These are phyloP conservation scores for Leptinotarsa defecta DNA, from an alignment of 1,140 invertebrate genomes.

Conservation along the genomic window DNA sequence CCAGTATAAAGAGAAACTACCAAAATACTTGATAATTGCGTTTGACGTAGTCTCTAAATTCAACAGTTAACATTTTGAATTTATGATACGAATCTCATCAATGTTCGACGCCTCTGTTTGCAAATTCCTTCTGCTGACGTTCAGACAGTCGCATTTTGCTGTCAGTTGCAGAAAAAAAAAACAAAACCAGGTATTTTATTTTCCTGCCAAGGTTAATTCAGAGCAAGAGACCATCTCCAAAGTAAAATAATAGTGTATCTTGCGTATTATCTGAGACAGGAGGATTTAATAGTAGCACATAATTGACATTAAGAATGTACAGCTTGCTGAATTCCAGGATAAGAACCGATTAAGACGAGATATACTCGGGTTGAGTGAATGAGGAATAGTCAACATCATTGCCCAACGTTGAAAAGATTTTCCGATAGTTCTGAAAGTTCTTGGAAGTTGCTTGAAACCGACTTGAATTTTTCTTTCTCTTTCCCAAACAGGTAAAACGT, in stretches of 20 bases:
- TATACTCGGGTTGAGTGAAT: conserved; percentile 20
- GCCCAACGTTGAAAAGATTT: neutral
- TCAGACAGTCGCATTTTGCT: conserved; percentile 53
- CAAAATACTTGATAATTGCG: too few species aligned
- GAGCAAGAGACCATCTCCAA: conserved; percentile 47
- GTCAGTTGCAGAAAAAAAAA: conserved; percentile 47
- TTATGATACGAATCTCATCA: too few species aligned
- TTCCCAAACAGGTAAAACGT: too few species aligned
- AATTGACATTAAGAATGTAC: conserved; percentile 43
- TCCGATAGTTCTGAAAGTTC: neutral
- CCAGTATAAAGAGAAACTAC: too few species aligned
- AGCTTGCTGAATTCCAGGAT: conserved; percentile 21
- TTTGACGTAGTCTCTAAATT: too few species aligned
- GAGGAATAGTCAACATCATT: neutral
- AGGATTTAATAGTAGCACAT: conserved; percentile 51
- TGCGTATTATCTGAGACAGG: conserved; percentile 48
- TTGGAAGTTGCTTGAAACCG: too few species aligned
- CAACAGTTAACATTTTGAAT: too few species aligned
- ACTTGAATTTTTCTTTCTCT: too few species aligned
- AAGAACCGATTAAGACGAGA: conserved; percentile 15
- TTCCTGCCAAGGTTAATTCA: conserved; percentile 54
- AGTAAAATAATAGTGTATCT: conserved; percentile 51
- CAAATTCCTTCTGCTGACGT: conserved; percentile 31
- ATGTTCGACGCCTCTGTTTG: conserved; percentile 32
- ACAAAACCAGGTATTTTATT: conserved; percentile 49